Evolutionary conservation across 2,888 invertebrate species (phyloP).

Genomic region (Gandaritis pyraliata): DNA sequence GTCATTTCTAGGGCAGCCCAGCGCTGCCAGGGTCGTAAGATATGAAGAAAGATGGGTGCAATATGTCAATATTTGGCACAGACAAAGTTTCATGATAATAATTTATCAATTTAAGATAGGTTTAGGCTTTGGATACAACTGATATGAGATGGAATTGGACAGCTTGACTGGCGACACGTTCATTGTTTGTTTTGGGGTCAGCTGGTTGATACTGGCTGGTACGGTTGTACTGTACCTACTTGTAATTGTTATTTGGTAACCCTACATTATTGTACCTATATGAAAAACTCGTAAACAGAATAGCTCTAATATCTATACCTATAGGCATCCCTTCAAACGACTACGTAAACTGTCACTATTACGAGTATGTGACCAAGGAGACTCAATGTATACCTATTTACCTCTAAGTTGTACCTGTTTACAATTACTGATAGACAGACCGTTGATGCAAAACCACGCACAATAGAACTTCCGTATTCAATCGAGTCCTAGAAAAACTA

Average conservation of each 20-base stretch:
- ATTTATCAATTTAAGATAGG: constrained; percentile 22
- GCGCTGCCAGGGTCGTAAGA: constrained; percentile 33
- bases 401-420: too few relatives aligned
- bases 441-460: constrained; percentile 49
- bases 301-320: too few relatives aligned
- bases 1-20: constrained; percentile 37
- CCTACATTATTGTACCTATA: too few relatives aligned
- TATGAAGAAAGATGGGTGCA: constrained; percentile 32
- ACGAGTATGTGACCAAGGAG: neutral
- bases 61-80: constrained; percentile 41
- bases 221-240: too few relatives aligned
- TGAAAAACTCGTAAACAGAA: too few relatives aligned
- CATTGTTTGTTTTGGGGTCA: neutral
- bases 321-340: neutral
- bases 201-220: neutral
- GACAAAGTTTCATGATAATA: constrained; percentile 29
- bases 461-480: constrained; percentile 59
- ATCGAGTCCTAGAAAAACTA: constrained; percentile 51
- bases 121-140: constrained; percentile 5
- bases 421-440: neutral
- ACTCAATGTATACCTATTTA: neutral
- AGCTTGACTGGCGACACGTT: neutral
- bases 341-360: neutral
- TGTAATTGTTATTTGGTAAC: too few relatives aligned
- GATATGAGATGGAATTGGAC: neutral